Base-by-base conservation (phyloP, 2,888 invertebrate genomes). In the Brenthis hecate region DNA sequence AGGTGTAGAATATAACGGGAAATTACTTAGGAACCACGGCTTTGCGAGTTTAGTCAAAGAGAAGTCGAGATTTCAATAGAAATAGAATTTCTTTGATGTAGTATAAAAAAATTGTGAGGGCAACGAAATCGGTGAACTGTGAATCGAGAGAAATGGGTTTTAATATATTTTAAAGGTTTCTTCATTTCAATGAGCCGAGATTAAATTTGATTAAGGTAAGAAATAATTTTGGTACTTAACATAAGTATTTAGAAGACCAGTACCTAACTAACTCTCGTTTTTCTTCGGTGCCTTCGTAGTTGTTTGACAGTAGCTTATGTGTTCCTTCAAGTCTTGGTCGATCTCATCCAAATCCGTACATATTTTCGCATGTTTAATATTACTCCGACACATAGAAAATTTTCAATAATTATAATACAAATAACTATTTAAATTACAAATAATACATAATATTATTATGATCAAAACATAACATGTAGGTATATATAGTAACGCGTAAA, bases 1-100 rank as follows among this genome's bases (percentile, higher is more conserved):
- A 72, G 72, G 72, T 72, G 72, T 55, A 68, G 72, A 72, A 70
- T 68, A 75, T 70, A 68, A 74, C 75, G 80, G 83, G 82, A 87
- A 88, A 86, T 87, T 84, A 81, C 80, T 73, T 62, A 80, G 83
- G 84, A 84, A 84, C 79, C 81, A 85, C 83, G 81, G 79, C 71
- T 80, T 79, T 79, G 80, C 73, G 72, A 55, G 68, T 73, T 74
- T 78, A 80, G 79, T 84, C 83, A 87, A 85, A 87, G 87, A 77
- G 77, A 81, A 77, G 77, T 76, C 77, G 80, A 71, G 76, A 78
- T 78, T 78, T 72, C 75, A 79, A 81, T 82, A 80, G 77, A 84
- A 85, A 86, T 84, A 83, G 82, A 81, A 83, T 78, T 80, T 75
- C 81, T 87, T 88, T 88, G 87, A 88, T 87, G 82, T 87, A 55